Evolutionary conservation across 2,888 invertebrate genomes (phyloP).

Genomic region (Panorpa germanica): DNA sequence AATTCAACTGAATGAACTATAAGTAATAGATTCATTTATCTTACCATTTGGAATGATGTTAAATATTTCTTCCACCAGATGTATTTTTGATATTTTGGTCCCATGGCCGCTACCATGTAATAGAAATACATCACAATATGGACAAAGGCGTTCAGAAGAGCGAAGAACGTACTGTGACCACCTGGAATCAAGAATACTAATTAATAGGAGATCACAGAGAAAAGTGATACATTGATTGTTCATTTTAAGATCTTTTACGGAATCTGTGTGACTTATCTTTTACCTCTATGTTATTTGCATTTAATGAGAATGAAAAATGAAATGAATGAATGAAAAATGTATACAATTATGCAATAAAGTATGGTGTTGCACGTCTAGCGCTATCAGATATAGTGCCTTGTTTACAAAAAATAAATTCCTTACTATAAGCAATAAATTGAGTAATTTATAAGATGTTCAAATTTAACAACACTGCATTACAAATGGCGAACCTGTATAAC

Average conservation of each 20-base stretch:
- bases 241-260: neutral
- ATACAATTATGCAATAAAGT: no score
- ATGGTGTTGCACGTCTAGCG: no score
- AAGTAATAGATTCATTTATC: constrained; percentile 12
- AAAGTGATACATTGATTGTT: constrained; percentile 3
- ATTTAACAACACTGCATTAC: no score
- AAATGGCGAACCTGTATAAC: no score
- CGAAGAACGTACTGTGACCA: constrained; percentile 93
- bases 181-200: constrained; percentile 32
- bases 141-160: constrained; percentile 83
- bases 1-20: constrained; percentile 3
- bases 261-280: neutral
- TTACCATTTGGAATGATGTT: constrained; percentile 87
- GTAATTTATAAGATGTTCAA: no score
- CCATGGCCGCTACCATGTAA: constrained; percentile 89
- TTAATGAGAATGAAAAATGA: neutral
- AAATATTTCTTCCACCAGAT: constrained; percentile 98
- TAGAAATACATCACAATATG: constrained; percentile 97
- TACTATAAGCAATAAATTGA: no score
- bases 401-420: no score
- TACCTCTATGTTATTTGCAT: neutral
- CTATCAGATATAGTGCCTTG: no score
- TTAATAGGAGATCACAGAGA: neutral
- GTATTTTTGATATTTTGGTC: constrained; percentile 79
- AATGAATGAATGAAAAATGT: no score